These are phyloP conservation scores for Neostethus bicornis DNA, from an alignment of 2,797 vertebrate genomes.

Conservation along the genomic window DNA sequence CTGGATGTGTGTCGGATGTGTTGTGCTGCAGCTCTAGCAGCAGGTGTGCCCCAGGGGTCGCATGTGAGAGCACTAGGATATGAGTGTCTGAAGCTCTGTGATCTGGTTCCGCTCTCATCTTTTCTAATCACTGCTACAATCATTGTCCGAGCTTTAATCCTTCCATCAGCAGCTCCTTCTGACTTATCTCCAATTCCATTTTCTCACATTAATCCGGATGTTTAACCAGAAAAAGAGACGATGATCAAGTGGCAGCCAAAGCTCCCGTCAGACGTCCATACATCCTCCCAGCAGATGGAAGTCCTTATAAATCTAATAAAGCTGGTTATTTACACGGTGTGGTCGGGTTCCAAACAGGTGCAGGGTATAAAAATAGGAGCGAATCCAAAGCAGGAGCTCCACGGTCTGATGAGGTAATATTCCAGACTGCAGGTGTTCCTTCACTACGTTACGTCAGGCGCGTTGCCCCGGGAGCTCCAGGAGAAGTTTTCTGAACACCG, in stretches of 20 bases:
- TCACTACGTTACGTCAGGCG: conserved; percentile 46
- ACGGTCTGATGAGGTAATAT: conserved; percentile 36
- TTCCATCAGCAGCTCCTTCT: conserved; percentile 37
- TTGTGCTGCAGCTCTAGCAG: conserved; percentile 9
- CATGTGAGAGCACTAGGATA: too few species aligned
- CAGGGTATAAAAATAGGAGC: conserved; percentile 71
- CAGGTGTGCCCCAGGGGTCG: background rate
- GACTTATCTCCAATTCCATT: conserved; percentile 35
- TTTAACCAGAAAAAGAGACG: conserved; percentile 38
- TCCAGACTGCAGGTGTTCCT: conserved; percentile 54
- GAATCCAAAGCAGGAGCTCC: conserved; percentile 46
- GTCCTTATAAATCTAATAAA: too few species aligned
- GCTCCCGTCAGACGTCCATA: too few species aligned
- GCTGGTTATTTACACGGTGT: too few species aligned
- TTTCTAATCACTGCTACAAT: conserved; percentile 34
- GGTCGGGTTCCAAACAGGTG: too few species aligned
- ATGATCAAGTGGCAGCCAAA: conserved; percentile 30
- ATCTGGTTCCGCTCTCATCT: conserved; percentile 10
- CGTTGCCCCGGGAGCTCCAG: conserved; percentile 35
- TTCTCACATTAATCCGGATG: conserved; percentile 51
- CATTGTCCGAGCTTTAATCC: conserved; percentile 50
- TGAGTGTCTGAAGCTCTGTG: too few species aligned
- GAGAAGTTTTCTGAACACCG: conserved; percentile 33
- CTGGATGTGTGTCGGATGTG: conserved; percentile 1
- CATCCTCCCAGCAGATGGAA: conserved; percentile 28